Base-by-base conservation (phyloP, 2,113 vertebrate genomes). In the Tupaia chinensis region DNA sequence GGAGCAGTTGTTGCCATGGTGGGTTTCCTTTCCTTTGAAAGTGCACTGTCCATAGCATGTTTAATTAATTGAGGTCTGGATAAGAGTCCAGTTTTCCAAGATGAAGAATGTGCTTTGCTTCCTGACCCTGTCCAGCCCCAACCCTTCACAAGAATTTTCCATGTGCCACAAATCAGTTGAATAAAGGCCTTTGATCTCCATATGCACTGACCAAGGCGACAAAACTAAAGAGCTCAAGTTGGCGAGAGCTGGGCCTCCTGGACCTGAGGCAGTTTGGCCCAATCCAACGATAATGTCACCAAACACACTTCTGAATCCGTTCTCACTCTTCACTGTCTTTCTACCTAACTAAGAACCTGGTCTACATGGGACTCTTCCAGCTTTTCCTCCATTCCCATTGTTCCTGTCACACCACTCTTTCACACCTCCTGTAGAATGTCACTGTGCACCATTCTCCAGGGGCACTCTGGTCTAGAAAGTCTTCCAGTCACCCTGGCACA, bases 61-160 rank as follows among this genome's bases (percentile, higher is more conserved):
- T 91, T 61, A 65, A 54, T 84, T 88, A 91, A 68, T 20, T 78
- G 69, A 88, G 34, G 17, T 19, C 73, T 58, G 32, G 60, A 69
- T 69, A 60, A 16, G 60, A 66, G 58, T 89, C 92, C 56, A 25
- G 14, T 58, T 95, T 92, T 87, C 56, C 54, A 91, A 96, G 79
- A 63, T 60, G 87, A 92, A 93, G 61, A 89, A 72, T 90, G 25
- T 91, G 25, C 34, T 97, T 56, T 96, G 60, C 58, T 87, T 93
- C 70, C 90, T 94, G 80, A 87, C 65, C 25, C n/a, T 80, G 20
- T 88, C 93, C 88, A 73, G 56, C 12, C 94, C 29, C 29, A 66
- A 16, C 17, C 68, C 82, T 68, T 95, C 78, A 34, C 65, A 89
- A 93, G 87, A 92, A 92, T 66, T 87, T 94, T 83, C 80, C 74